Percentiles rank a stretch among this genome's conserved stretches.
Conservation (phyloP, 2,888 invertebrate genomes). For the Sisyra nigra region DNA sequence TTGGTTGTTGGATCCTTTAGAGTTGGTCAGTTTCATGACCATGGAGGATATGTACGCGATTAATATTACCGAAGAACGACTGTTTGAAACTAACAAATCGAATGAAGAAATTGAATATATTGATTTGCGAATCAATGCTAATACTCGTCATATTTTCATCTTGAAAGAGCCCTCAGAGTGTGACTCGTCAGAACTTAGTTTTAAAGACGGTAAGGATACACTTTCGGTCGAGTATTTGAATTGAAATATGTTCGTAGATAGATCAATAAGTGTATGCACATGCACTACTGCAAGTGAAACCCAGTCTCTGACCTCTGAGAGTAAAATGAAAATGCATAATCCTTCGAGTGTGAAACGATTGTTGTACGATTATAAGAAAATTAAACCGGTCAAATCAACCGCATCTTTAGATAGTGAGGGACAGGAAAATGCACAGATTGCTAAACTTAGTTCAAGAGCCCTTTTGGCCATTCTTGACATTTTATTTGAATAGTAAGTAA, state of each 20-base stretch:
- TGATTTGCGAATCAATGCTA: too few relatives aligned
- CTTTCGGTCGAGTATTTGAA: too few relatives aligned
- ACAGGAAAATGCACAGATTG: slow-evolving; percentile 1
- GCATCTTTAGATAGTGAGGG: neutral
- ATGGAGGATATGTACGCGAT: neutral
- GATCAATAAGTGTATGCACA: too few relatives aligned
- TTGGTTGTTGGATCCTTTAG: neutral
- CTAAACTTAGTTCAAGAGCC: neutral
- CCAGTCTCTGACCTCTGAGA: too few relatives aligned
- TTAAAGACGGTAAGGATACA: too few relatives aligned
- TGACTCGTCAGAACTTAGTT: too few relatives aligned
- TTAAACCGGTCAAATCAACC: neutral
- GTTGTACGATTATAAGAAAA: neutral
- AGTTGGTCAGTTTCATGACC: slow-evolving; percentile 1
- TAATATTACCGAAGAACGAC: neutral
- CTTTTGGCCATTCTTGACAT: slow-evolving; percentile 21
- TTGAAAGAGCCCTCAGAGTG: too few relatives aligned
- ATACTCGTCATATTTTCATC: too few relatives aligned
- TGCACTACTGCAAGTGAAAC: too few relatives aligned
- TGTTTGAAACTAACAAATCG: neutral
- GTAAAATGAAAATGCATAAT: neutral
- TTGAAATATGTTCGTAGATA: too few relatives aligned
- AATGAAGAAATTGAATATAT: neutral
- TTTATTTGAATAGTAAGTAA: slow-evolving; percentile 24
- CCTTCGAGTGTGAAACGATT: neutral